Evolutionary conservation across 2,888 invertebrate genomes (phyloP), one percentile per base, ranked within the genome.

Genomic region (Podotricha telesiphe): DNA sequence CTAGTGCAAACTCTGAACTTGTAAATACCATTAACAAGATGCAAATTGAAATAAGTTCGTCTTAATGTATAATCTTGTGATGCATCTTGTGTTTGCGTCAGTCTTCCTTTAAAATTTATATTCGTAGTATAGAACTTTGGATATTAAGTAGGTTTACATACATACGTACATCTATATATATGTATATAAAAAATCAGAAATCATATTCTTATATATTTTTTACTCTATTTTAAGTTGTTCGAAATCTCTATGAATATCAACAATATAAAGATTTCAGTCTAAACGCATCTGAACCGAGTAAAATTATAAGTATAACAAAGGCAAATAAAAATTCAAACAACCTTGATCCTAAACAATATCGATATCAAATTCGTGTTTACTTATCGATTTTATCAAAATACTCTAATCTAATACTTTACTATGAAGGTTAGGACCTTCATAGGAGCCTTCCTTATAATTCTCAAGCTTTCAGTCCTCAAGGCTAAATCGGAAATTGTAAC

Each of bases 1-100:
- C 45, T 45, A 50, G 73, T 73, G 73, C 68, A 73, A 75, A 74
- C 70, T 71, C 53, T 73, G 58, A 71, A 74, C 68, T 72, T 71
- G 68, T 67, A 75, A 74, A 71, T 73, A 65, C 58, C 37, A 61
- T 28, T 56, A 61, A 51, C 48, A 63, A 66, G 37, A 66, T 66
- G 59, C 66, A 66, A 59, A 51, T 66, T 66, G 66, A 59, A 66
- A 58, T 50, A 50, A 56, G 40, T 59, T 59, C 17, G 28, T 45
- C 22, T 59, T 17, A 59, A 50, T n/a, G n/a, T n/a, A n/a, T n/a
- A n/a, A n/a, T n/a, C n/a, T n/a, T n/a, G n/a, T n/a, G 59, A 59
- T 59, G 40, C 22, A 48, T 58, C 58, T 42, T 58, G 42, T 58
- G n/a, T 59, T 42, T 50, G n/a, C 34, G 45, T 20, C 15, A 45